Evolutionary conservation across 2,797 vertebrate genomes (phyloP).

Genomic region (Poecile montanus): DNA sequence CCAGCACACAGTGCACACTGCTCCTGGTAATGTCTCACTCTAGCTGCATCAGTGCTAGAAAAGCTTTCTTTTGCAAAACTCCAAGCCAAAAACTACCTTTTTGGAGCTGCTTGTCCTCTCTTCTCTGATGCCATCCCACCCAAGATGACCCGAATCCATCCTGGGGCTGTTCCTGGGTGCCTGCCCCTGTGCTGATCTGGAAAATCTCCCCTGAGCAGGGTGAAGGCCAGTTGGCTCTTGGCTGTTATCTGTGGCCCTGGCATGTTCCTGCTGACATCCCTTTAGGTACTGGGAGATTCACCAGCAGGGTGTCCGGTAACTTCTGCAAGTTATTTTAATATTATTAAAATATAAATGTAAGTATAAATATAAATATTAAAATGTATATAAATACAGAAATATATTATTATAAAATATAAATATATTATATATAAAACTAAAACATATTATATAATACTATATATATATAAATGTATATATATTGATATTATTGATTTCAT

Average conservation of each 20-base stretch:
- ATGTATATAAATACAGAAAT: no score
- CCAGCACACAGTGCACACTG: background rate
- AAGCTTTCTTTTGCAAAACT: background rate
- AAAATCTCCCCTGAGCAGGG: background rate
- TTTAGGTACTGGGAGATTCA: background rate
- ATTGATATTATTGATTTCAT: background rate
- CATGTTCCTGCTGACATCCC: background rate
- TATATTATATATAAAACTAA: no score
- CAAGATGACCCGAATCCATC: background rate
- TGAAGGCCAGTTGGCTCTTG: background rate
- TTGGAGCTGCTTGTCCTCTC: background rate
- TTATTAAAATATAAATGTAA: background rate
- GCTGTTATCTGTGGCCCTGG: background rate
- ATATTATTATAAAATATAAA: no score
- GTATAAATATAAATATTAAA: no score
- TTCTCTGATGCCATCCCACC: background rate
- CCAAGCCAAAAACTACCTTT: background rate
- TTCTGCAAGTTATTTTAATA: background rate
- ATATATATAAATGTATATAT: no score
- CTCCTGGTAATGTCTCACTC: background rate
- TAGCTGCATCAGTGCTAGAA: background rate
- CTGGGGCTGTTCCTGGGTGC: accelerated
- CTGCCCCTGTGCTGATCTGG: background rate
- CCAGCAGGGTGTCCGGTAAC: background rate
- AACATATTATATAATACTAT: no score